Conservation (phyloP, 2,888 invertebrate species). For the Yponomeuta sedellus region DNA sequence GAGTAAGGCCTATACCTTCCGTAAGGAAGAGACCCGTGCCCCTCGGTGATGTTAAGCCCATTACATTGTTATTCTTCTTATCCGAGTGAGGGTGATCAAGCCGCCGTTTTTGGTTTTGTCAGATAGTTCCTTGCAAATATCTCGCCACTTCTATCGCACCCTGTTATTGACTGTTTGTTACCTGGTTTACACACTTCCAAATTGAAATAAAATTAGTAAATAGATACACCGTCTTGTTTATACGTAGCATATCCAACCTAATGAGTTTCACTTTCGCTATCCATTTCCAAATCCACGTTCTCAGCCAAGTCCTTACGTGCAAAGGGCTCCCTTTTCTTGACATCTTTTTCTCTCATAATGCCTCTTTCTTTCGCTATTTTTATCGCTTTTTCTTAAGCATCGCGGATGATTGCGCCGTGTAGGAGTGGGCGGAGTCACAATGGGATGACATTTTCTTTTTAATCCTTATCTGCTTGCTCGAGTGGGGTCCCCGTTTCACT, state of each 20-base stretch:
- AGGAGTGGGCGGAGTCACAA: slow-evolving; percentile 42
- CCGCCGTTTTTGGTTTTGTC: too few species aligned
- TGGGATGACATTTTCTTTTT: slow-evolving; percentile 58
- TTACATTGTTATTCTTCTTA: too few species aligned
- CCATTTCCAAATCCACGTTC: slow-evolving; percentile 11
- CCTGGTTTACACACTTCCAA: too few species aligned
- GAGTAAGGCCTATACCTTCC: too few species aligned
- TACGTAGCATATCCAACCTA: not conserved
- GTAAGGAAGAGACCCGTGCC: too few species aligned
- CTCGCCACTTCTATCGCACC: too few species aligned
- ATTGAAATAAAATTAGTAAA: too few species aligned
- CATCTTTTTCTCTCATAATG: slow-evolving; percentile 37
- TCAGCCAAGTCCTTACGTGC: slow-evolving; percentile 14
- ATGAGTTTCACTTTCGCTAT: slow-evolving; percentile 8
- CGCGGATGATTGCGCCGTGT: slow-evolving; percentile 22
- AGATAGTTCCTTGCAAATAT: too few species aligned
- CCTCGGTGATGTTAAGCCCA: too few species aligned
- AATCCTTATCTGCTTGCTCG: slow-evolving; percentile 46
- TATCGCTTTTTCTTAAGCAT: slow-evolving; percentile 15
- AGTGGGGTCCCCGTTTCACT: slow-evolving; percentile 28
- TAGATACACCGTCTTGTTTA: not conserved
- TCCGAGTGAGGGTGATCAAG: too few species aligned
- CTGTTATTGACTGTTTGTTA: too few species aligned
- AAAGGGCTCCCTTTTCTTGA: slow-evolving; percentile 31
- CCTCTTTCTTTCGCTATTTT: slow-evolving; percentile 32